phyloP scores from a whole-genome alignment of 1,140 invertebrate genomes.

The Magallana gigas region DNA sequence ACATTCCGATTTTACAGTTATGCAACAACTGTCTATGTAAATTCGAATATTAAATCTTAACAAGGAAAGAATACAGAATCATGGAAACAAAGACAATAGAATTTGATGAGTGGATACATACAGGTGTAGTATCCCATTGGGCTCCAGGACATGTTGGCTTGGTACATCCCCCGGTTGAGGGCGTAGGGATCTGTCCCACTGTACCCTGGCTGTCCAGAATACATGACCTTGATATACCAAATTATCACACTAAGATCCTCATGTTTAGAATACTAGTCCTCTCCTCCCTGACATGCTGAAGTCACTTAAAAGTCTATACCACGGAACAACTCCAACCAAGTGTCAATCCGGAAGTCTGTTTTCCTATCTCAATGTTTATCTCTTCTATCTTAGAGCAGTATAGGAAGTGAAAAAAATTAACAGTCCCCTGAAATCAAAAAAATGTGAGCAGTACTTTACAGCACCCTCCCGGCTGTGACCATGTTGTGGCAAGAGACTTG shows the following conservation, averaged over 20 bases:
- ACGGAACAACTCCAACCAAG: not conserved
- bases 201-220: constrained; percentile 27
- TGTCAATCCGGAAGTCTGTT: constrained; percentile 19
- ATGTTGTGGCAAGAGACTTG: not conserved
- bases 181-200: not conserved
- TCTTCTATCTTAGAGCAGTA: constrained; percentile 5
- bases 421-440: not conserved
- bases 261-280: too few species aligned
- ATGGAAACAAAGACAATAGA: too few species aligned
- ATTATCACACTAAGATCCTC: not conserved
- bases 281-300: not conserved
- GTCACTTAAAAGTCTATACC: not conserved
- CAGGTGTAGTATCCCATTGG: constrained; percentile 21
- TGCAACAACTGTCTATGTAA: too few species aligned
- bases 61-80: too few species aligned
- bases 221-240: not conserved
- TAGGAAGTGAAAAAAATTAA: constrained; percentile 6
- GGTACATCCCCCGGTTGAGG: constrained; percentile 10
- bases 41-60: too few species aligned
- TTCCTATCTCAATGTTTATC: constrained; percentile 9
- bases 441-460: not conserved
- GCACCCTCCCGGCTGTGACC: not conserved
- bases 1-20: too few species aligned
- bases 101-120: not conserved
- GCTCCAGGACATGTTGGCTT: not conserved